Base-by-base conservation (phyloP, 2,113 vertebrate genomes). In the Rhinoderma darwinii region DNA sequence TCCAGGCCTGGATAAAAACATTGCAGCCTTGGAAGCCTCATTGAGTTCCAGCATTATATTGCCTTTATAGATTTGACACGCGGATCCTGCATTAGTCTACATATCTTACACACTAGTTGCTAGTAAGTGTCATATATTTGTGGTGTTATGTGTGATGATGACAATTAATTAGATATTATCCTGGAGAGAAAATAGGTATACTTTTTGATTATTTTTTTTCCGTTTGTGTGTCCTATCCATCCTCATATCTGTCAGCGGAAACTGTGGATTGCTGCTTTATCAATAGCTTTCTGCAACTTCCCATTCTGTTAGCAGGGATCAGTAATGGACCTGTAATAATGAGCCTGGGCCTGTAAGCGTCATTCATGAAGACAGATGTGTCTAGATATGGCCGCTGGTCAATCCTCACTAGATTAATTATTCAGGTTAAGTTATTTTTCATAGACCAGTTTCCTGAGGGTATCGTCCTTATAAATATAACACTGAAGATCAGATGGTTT, bases 401-500 rank as follows among this genome's bases (percentile, higher is more conserved):
- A n/a, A 22, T 47, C 27, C 61, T 83, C 61, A 44, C 61, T 44
- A 68, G 41, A 68, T 50, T 35, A 30, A 44, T 82, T 82, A 50
- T 72, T 51, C 14, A 73, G 43, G 12, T 50, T 39, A 54, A 18
- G 10, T 11, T 68, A 37, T n/a, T 61, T 51, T 14, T 22, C n/a
- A 18, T 41, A n/a, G 8, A 41, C 9, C 14, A 17, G 68, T 41
- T 39, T 37, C 47, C 70, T 59, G 22, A 8, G 75, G 54, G n/a
- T 63, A 43, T 50, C 32, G 12, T 30, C 50, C 5, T 22, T 3
- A 9, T 82, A 30, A 5, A 47, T 70, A 50, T 30, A 82, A 41
- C 2, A 43, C 61, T 6, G 8, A 61, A 17, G 22, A 61, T 81
- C 22, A 80, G 9, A 56, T 59, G 35, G 10, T 59, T 56, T 41